Conservation (phyloP, 2,113 vertebrate genomes). For the Atractosteus spatula region DNA sequence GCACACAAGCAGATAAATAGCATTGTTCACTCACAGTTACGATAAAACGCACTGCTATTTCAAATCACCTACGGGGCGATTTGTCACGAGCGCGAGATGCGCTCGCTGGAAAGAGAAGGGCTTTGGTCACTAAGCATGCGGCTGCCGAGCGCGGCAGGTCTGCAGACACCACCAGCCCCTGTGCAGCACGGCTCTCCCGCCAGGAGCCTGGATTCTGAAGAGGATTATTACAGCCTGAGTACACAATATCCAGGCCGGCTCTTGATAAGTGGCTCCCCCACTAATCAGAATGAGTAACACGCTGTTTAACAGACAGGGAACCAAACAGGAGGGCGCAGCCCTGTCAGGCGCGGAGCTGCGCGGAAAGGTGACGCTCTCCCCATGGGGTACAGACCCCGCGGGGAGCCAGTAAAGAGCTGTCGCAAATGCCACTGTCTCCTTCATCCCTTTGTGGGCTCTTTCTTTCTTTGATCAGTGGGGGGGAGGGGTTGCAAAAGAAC, state of each 20-base stretch:
- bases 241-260: not conserved
- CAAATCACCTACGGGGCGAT: no score
- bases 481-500: no score
- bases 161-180: constrained; percentile 11
- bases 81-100: no score
- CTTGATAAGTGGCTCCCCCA: not conserved
- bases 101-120: no score
- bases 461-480: no score
- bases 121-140: no score
- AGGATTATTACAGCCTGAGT: constrained; percentile 2
- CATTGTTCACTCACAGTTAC: not conserved
- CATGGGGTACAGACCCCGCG: constrained; percentile 14
- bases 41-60: no score
- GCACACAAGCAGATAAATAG: not conserved
- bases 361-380: constrained; percentile 37
- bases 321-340: constrained; percentile 11
- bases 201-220: constrained; percentile 1
- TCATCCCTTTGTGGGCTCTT: not conserved
- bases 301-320: constrained; percentile 14
- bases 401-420: constrained; percentile 10
- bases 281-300: constrained; percentile 1
- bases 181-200: constrained; percentile 2
- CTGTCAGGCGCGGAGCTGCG: constrained; percentile 13
- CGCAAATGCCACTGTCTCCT: constrained; percentile 32
- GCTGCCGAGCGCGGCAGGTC: no score